phyloP scores from a whole-genome alignment of 92 coral and sea anemone genomes.

The Siderastrea siderea region DNA sequence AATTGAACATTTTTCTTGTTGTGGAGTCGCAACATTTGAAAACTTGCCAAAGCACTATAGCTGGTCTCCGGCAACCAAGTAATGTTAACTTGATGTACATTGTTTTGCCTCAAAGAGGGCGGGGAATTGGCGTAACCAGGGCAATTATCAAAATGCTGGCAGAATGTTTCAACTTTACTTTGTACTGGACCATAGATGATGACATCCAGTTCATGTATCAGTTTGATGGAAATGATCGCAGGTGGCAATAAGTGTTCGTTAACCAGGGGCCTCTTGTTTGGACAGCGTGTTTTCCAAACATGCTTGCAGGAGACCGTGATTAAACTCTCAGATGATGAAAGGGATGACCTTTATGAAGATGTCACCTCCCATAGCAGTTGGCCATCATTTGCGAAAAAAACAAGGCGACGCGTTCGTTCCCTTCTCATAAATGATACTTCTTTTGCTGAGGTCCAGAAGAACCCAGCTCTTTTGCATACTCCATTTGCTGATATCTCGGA shows the following conservation, averaged over 20 bases:
- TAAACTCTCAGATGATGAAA: neutral
- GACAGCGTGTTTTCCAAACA: neutral
- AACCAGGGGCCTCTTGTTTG: no score
- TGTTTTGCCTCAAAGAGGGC: constrained; percentile 63
- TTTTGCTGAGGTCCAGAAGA: neutral
- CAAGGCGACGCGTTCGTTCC: neutral
- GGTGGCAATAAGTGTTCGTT: no score
- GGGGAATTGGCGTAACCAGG: constrained; percentile 10
- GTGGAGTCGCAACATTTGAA: constrained; percentile 45
- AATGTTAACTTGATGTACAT: constrained; percentile 40
- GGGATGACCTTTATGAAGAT: neutral
- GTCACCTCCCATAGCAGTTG: neutral
- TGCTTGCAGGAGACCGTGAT: constrained; percentile 39
- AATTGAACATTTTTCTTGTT: constrained; percentile 49
- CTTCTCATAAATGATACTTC: neutral
- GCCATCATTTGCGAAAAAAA: neutral
- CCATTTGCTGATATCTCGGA: constrained; percentile 25
- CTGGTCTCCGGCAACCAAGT: constrained; percentile 5
- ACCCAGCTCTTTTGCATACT: constrained; percentile 13
- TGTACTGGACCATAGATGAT: constrained; percentile 72
- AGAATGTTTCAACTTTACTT: constrained; percentile 32
- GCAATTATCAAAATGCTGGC: constrained; percentile 59
- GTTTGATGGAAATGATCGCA: no score
- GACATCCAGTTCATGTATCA: constrained; percentile 36
- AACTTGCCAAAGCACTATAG: constrained; percentile 30